phyloP scores from a whole-genome alignment of 2,888 invertebrate species.

The Microplitis deprimator region DNA sequence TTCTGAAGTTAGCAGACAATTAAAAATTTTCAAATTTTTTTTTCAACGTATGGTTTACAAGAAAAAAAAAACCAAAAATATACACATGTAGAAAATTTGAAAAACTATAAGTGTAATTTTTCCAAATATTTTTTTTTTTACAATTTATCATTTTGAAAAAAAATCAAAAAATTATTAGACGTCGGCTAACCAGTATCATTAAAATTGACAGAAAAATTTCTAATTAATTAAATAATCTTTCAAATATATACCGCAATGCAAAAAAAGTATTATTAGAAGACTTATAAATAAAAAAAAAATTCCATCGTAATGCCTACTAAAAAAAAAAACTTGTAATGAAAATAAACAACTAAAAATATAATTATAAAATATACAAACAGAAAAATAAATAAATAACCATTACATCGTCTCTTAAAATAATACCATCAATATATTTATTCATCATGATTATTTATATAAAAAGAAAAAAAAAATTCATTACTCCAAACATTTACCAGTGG shows the following conservation, averaged over 20 bases:
- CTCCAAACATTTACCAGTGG: neutral
- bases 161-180: too few species aligned
- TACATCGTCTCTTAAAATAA: conserved; percentile 1
- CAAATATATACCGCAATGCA: neutral
- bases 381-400: neutral
- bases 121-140: too few species aligned
- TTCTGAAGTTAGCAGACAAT: too few species aligned
- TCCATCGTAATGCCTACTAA: neutral
- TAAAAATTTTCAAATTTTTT: too few species aligned
- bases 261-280: neutral
- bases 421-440: conserved; percentile 1
- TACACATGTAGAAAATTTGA: too few species aligned
- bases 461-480: neutral
- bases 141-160: too few species aligned
- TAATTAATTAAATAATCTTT: neutral
- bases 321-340: neutral
- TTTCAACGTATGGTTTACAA: too few species aligned
- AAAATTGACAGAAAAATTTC: too few species aligned
- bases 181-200: too few species aligned
- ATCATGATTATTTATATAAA: neutral
- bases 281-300: neutral
- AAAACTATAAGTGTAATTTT: too few species aligned
- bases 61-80: too few species aligned
- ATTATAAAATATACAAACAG: neutral
- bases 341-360: neutral